Base-by-base conservation (phyloP, 2,113 vertebrate species). In the Pterocles burchelli region DNA sequence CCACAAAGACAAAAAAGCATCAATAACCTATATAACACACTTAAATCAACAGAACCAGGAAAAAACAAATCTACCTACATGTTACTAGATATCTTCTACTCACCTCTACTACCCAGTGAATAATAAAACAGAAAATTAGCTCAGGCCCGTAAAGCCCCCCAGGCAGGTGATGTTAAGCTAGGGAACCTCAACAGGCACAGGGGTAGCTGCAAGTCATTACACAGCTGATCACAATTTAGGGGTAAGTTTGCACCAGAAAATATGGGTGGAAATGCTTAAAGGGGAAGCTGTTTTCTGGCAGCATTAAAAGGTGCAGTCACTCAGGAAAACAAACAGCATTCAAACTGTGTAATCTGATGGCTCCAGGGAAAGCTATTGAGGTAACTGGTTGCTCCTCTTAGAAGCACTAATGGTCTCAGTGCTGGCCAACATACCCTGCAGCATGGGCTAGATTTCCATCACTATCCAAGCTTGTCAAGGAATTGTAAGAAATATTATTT, bases 91-190 rank as follows among this genome's bases (percentile, higher is more conserved):
- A 77, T 25, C 54, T 52, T 45, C n/a, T 34, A 79, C 54, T 80
- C 63, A 71, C 24, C 48, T 80, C 48, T 34, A 9, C 43, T 8
- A 17, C 9, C 17, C 13, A 49, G 28, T 36, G 41, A 34, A 74
- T 33, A 85, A 89, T 2, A 2, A 87, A 34, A 1, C 21, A 85
- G 26, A 51, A 62, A 78, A 31, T 7, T 0, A 4, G 36, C 7
- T 34, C 9, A 57, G 8, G 0, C 9, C 26, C 4, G 1, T 3
- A 6, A 46, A 0, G 4, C 45, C 45, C 61, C 24, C 0, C 1
- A 0, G 25, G 17, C 57, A 82, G 28, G 49, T 45, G 84, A 34
- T 33, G 21, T 4, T 61, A 41, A 61, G 16, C 33, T 45, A 61
- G 22, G 9, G 24, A 3, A 36, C 7, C 71, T 49, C 57, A 3